A percentile compares a stretch with the other conserved stretches of the same genome.
Conservation (phyloP, 2,797 vertebrate species). For the Heterohyrax brucei region DNA sequence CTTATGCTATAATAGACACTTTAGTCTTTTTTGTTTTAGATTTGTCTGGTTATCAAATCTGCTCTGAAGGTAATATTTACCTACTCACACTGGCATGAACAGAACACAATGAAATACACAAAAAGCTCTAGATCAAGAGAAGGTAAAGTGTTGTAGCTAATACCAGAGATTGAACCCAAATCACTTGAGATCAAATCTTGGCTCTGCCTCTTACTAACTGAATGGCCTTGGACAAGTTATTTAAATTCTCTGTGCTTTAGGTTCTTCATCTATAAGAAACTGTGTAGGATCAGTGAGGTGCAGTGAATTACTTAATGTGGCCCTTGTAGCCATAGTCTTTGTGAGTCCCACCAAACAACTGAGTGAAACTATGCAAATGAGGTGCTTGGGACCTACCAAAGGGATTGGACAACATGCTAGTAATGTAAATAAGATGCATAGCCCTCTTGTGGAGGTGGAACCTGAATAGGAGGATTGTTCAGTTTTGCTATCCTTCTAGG, state of each 20-base stretch:
- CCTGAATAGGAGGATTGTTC: too few relatives aligned
- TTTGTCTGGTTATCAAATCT: background rate
- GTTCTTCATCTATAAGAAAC: conserved; percentile 43
- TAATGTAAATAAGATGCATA: too few relatives aligned
- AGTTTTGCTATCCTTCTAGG: too few relatives aligned
- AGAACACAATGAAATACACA: background rate
- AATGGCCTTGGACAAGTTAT: background rate
- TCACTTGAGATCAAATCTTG: background rate
- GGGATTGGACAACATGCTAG: too few relatives aligned
- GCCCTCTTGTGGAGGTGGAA: too few relatives aligned
- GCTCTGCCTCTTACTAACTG: too few relatives aligned
- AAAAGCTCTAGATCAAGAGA: background rate
- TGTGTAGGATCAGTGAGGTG: too few relatives aligned
- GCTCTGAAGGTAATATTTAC: background rate
- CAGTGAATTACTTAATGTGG: too few relatives aligned
- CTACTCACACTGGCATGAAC: background rate
- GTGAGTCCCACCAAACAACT: too few relatives aligned
- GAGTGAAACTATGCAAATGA: too few relatives aligned
- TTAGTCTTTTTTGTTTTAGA: background rate
- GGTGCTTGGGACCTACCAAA: too few relatives aligned
- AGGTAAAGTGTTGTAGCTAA: background rate
- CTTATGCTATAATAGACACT: background rate
- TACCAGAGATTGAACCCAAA: background rate
- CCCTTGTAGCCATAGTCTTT: too few relatives aligned
- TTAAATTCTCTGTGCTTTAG: background rate